Percentiles rank a stretch among this genome's conserved stretches.
phyloP scores from a whole-genome alignment of 2,888 invertebrate species.

The Spicauda simplicius region DNA sequence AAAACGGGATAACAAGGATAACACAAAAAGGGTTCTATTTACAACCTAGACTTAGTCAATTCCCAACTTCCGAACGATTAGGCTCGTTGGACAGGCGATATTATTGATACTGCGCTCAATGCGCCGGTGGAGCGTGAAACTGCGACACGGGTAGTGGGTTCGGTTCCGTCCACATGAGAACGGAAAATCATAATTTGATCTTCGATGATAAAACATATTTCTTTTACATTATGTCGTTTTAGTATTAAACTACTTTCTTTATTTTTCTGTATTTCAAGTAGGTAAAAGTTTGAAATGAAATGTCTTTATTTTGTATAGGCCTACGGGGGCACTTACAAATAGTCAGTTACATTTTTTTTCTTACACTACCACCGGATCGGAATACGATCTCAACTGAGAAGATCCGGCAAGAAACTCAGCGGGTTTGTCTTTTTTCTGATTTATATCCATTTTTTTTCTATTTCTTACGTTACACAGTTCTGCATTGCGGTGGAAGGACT shows the following conservation, averaged over 20 bases:
- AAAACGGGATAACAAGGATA: background rate
- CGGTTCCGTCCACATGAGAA: background rate
- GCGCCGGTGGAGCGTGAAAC: constrained; percentile 17
- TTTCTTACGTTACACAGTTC: too few relatives aligned
- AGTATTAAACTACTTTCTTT: background rate
- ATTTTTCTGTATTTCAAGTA: too few relatives aligned
- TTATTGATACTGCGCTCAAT: constrained; percentile 11
- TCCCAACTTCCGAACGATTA: background rate
- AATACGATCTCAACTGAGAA: too few relatives aligned
- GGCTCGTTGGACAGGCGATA: background rate
- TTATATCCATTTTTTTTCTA: too few relatives aligned
- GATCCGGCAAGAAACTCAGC: too few relatives aligned
- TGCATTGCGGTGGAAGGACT: too few relatives aligned
- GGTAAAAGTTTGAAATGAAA: too few relatives aligned
- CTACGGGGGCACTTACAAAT: too few relatives aligned
- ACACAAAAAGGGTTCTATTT: background rate
- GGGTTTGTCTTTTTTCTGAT: too few relatives aligned
- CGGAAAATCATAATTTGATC: background rate
- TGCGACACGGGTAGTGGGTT: constrained; percentile 20
- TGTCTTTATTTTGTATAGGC: too few relatives aligned
- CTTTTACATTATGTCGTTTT: background rate
- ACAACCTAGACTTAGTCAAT: background rate
- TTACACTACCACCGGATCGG: too few relatives aligned
- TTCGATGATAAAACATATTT: background rate
- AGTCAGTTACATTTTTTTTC: too few relatives aligned